phyloP scores from a whole-genome alignment of 37 sponge, comb jelly and placozoan species.

The Halichondria panicea region DNA sequence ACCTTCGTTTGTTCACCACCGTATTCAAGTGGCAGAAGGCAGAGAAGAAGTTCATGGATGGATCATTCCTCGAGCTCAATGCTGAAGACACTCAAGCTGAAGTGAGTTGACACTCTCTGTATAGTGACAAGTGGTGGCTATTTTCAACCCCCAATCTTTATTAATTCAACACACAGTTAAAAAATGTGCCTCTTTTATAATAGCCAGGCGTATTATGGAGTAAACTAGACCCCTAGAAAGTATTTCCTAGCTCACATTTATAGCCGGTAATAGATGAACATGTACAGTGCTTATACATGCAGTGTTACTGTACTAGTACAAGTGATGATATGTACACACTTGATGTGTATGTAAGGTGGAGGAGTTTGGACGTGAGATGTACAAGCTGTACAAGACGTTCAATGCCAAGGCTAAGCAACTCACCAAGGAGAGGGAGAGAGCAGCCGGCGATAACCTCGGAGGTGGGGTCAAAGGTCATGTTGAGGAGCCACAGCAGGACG shows the following conservation, averaged over 20 bases:
- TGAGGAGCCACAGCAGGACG: conserved; percentile 6
- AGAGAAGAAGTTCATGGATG: conserved; percentile 98
- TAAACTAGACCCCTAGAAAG: too few species aligned
- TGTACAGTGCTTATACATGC: neutral
- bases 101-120: conserved; percentile 34
- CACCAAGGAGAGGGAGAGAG: conserved; percentile 58
- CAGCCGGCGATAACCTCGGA: conserved; percentile 9
- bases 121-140: too few species aligned
- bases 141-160: too few species aligned
- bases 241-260: too few species aligned
- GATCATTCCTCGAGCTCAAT: conserved; percentile 86
- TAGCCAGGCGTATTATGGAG: too few species aligned
- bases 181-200: too few species aligned
- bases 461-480: conserved; percentile 4
- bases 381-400: conserved; percentile 86
- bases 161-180: too few species aligned
- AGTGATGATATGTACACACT: too few species aligned
- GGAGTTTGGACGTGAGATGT: conserved; percentile 90
- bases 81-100: conserved; percentile 94
- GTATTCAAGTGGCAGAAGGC: conserved; percentile 91
- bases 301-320: neutral
- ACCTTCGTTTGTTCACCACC: conserved; percentile 88
- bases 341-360: too few species aligned
- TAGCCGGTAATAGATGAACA: neutral
- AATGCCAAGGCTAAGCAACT: conserved; percentile 68